Evolutionary conservation across 2,888 invertebrate species (phyloP).

Genomic region (Drosophila mimica): DNA sequence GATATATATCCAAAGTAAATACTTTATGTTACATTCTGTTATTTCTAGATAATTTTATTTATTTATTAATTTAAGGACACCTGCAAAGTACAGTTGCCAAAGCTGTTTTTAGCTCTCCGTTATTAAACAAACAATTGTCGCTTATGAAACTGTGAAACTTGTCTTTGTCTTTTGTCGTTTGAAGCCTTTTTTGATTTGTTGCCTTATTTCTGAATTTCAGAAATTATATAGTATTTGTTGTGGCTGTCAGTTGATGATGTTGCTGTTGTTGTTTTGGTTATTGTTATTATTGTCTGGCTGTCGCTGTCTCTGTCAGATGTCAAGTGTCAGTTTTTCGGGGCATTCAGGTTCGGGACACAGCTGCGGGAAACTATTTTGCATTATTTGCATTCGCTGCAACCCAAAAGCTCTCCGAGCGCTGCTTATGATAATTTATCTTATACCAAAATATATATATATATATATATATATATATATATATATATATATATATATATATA

Average conservation of each 20-base stretch:
- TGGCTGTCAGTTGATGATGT: constrained; percentile 22
- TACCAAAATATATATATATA: not conserved
- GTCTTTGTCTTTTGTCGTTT: not conserved
- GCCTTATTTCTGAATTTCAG: constrained; percentile 18
- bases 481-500: too few relatives aligned
- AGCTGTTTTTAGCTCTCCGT: constrained; percentile 17
- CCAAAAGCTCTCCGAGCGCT: constrained; percentile 33
- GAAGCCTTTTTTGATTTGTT: constrained; percentile 6
- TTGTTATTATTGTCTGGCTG: constrained; percentile 65
- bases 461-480: constrained; percentile 13
- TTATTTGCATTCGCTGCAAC: constrained; percentile 51
- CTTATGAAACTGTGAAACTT: constrained; percentile 3
- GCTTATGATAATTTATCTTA: constrained; percentile 66
- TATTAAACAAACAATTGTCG: constrained; percentile 26
- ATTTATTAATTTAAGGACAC: not conserved
- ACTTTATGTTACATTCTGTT: constrained; percentile 36
- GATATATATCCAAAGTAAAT: constrained; percentile 22
- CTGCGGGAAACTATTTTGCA: constrained; percentile 68
- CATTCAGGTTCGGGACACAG: constrained; percentile 40
- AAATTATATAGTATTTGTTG: constrained; percentile 40
- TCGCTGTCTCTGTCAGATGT: constrained; percentile 59
- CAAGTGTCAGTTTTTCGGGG: constrained; percentile 65
- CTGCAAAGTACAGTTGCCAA: not conserved
- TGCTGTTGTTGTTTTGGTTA: constrained; percentile 13
- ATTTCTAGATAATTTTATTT: not conserved